These are phyloP conservation scores for Glaucopsyche alexis DNA, from an alignment of 2,888 invertebrate genomes.

Conservation along the genomic window DNA sequence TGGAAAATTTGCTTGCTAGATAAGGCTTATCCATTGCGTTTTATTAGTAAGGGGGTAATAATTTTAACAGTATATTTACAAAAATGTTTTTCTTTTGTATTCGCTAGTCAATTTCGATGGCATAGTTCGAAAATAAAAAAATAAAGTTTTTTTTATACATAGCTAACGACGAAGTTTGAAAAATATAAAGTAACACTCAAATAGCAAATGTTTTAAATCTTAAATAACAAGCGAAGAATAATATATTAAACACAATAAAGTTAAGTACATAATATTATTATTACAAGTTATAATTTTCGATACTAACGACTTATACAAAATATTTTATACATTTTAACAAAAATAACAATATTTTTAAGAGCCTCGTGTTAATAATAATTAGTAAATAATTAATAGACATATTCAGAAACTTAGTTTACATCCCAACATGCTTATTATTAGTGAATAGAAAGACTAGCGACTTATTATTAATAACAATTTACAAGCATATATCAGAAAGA, in stretches of 20 bases:
- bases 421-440: neutral
- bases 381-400: neutral
- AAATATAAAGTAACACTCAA: neutral
- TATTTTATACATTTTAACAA: neutral
- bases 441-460: slow-evolving; percentile 31
- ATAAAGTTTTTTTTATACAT: neutral
- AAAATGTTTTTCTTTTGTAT: too few relatives aligned
- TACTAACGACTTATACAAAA: neutral
- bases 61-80: too few relatives aligned
- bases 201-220: neutral
- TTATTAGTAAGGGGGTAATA: too few relatives aligned
- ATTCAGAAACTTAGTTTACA: slow-evolving; percentile 2
- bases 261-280: neutral
- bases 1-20: too few relatives aligned
- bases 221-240: neutral
- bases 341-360: neutral
- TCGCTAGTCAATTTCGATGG: too few relatives aligned
- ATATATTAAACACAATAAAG: neutral
- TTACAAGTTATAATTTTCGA: neutral
- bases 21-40: too few relatives aligned
- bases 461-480: slow-evolving; percentile 8
- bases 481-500: neutral
- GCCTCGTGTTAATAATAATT: slow-evolving; percentile 10
- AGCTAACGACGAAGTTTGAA: neutral
- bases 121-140: neutral